Evolutionary conservation across 2,113 vertebrate species (phyloP), one percentile per base, ranked within the genome.

Genomic region (Eubucco bourcierii): DNA sequence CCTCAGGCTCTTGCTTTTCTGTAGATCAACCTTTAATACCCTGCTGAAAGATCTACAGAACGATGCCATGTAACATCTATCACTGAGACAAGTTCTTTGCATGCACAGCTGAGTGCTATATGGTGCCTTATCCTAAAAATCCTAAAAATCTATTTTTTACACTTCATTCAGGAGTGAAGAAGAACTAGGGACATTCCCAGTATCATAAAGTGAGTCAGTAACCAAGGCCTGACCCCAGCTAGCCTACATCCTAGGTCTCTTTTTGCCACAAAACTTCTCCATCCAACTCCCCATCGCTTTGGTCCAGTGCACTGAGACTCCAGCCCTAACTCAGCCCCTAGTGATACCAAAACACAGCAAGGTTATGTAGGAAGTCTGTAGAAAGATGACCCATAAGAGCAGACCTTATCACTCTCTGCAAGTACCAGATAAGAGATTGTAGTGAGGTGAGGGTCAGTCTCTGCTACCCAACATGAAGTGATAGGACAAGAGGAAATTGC

Each of bases 81-180:
- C 55, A 12, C 39, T 56, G 39, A 23, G 47, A 41, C 27, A 39
- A 37, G 23, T 6, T 58, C 24, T 12, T 11, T 37, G 29, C 41
- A 10, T 4, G 7, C 12, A 15, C 23, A 10, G 6, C 20, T 46
- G 27, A n/a, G 21, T 67, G 28, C 44, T 68, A 3, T 13, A 11
- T 13, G 37, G 9, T 63, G 14, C n/a, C 53, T 1, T 13, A 21
- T 10, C n/a, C n/a, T n/a, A n/a, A n/a, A n/a, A 61, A 0, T 12
- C 15, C 27, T 34, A 60, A 71, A 82, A 71, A 37, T n/a, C 27
- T 33, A 27, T 72, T 90, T 67, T 50, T 58, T 41, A 2, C 25
- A 31, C 4, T 46, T 46, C 0, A 0, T 14, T 52, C 7, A 55
- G 15, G 4, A 85, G 11, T 21, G 23, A 44, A 25, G n/a, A 39